Base-by-base conservation (phyloP, 2,113 vertebrate species). In the Forbesichthys papilliferus region DNA sequence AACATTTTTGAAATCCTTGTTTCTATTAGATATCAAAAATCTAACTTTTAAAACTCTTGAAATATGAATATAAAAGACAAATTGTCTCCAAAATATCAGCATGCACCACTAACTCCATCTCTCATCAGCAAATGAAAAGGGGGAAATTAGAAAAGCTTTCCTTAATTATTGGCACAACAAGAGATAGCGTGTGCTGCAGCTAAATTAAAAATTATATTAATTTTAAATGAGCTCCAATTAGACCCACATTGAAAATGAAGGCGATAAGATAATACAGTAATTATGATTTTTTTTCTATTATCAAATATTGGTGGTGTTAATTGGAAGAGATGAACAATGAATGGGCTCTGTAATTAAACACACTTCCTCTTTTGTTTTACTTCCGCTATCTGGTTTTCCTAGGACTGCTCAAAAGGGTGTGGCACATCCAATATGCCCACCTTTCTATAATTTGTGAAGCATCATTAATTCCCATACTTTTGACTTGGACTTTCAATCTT, bases 161-260 rank as follows among this genome's bases (percentile, higher is more conserved):
- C 10, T 67, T 87, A 84, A 88, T 88, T 79, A 79, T 86, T 74
- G 75, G 77, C 81, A 88, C 88, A 87, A 83, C 79, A 80, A 82
- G 64, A 89, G 85, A 85, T 84, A 86, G 81, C 77, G 46, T 64
- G 66, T 54, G 36, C 77, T 46, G 75, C 74, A 69, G 79, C 90
- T 89, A 80, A 92, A 90, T 92, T 85, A 88, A 91, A 83, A 87
- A 75, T 84, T 85, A 80, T 86, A 92, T 93, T 83, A 89, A 90
- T 91, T 92, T 88, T 73, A 86, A 92, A 92, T 89, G 76, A 92
- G 82, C 86, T 83, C 69, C 86, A 86, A 88, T 91, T 90, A 91
- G 82, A 66, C 71, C 75, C 77, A 75, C 69, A 74, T 73, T 86
- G 82, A 87, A 91, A 84, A 87, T 16, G 59, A 81, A 83, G 80